Conservation (phyloP, 2,797 vertebrate genomes). For the Apodemus agrarius region DNA sequence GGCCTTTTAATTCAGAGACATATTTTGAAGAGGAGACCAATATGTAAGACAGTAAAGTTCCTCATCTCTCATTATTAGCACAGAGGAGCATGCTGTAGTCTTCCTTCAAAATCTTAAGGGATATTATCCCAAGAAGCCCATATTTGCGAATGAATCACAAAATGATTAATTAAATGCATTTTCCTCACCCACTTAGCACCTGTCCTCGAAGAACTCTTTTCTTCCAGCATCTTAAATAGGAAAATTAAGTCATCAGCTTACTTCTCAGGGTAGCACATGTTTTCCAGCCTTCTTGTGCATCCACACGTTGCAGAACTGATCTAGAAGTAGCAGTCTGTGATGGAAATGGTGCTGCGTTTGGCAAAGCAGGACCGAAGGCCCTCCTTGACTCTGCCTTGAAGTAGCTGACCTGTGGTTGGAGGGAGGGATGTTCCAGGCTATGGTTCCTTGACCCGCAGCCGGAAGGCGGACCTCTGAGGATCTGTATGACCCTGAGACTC, state of each 20-base stretch:
- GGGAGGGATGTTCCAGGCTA: not conserved
- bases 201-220: constrained; percentile 55
- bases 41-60: constrained; percentile 80
- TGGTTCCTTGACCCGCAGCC: not conserved
- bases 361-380: not conserved
- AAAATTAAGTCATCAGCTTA: constrained; percentile 48
- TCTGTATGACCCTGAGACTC: not conserved
- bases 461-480: not conserved
- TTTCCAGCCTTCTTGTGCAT: not conserved
- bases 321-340: not conserved
- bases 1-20: constrained; percentile 81
- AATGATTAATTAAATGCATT: constrained; percentile 69
- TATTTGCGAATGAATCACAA: constrained; percentile 66
- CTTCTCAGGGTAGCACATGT: not conserved
- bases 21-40: constrained; percentile 82
- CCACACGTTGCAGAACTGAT: not conserved
- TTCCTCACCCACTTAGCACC: constrained; percentile 61
- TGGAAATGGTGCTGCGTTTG: not conserved
- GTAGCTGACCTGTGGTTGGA: not conserved
- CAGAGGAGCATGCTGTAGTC: not conserved
- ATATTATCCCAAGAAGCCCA: constrained; percentile 57
- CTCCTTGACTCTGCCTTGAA: not conserved
- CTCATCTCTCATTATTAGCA: constrained; percentile 70
- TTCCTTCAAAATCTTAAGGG: constrained; percentile 52
- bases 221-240: constrained; percentile 61